Percentiles rank a stretch among this genome's conserved stretches.
Evolutionary conservation across 2,113 vertebrate species (phyloP).

Genomic region (Pseudorectes ferrugineus): DNA sequence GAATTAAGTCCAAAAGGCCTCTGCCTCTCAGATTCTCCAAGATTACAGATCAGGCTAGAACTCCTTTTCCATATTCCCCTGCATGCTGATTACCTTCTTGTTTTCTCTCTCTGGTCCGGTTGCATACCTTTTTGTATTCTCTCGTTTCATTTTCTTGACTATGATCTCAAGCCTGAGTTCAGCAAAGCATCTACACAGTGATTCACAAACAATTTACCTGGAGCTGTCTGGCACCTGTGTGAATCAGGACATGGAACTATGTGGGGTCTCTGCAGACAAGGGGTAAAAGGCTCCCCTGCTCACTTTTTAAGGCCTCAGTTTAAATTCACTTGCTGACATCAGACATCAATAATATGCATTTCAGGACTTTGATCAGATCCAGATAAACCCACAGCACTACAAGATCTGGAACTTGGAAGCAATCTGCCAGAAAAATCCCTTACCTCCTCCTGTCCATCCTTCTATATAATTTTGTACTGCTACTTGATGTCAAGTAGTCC

Average conservation of each 20-base stretch:
- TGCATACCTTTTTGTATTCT: neutral
- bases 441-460: neutral
- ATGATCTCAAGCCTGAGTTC: neutral
- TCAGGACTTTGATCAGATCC: neutral
- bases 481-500: neutral
- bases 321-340: neutral
- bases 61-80: neutral
- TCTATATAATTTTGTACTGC: neutral
- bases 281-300: neutral
- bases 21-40: neutral
- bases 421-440: neutral
- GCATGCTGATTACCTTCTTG: neutral
- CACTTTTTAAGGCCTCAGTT: neutral
- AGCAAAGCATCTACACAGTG: neutral
- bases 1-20: neutral
- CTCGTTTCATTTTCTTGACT: neutral
- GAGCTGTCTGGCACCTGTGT: neutral
- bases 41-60: neutral
- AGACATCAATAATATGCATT: neutral
- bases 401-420: neutral
- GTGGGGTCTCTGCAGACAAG: neutral
- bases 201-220: neutral
- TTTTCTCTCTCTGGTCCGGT: neutral
- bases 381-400: neutral
- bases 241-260: neutral